phyloP scores from a whole-genome alignment of 2,797 vertebrate species.

The Sebastiscus tertius region DNA sequence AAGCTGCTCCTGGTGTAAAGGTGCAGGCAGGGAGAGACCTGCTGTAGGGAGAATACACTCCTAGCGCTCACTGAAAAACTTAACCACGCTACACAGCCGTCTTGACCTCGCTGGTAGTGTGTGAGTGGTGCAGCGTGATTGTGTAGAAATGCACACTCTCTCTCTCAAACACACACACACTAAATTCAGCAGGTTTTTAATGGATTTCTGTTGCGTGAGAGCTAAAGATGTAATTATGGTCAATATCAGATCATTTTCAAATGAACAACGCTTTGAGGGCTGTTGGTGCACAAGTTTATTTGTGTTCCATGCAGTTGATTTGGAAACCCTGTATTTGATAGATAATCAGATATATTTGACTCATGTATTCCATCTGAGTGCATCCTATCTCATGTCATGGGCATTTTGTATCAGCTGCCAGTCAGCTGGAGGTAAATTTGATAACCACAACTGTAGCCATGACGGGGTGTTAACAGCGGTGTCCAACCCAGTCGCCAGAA shows the following conservation, averaged over 20 bases:
- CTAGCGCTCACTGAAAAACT: constrained; percentile 31
- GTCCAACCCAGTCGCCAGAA: neutral
- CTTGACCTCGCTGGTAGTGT: constrained; percentile 41
- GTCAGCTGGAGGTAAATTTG: constrained; percentile 1
- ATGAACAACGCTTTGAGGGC: neutral
- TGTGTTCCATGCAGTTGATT: neutral
- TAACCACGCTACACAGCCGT: constrained; percentile 1
- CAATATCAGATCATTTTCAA: constrained; percentile 5
- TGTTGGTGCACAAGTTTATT: constrained; percentile 13
- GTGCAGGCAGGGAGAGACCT: constrained; percentile 51
- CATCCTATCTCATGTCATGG: neutral
- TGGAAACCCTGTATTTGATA: constrained; percentile 3
- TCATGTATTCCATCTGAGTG: neutral
- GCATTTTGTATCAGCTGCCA: neutral
- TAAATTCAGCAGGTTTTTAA: neutral
- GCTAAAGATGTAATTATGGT: neutral
- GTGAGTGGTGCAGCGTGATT: neutral
- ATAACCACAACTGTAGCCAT: neutral
- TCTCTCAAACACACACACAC: neutral
- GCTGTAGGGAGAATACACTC: constrained; percentile 57
- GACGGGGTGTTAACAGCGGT: neutral
- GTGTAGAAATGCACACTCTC: neutral
- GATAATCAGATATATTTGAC: neutral
- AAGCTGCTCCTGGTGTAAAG: constrained; percentile 61
- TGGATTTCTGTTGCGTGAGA: neutral